These are phyloP conservation scores for Rhopalosiphum padi DNA, from an alignment of 1,140 invertebrate genomes.

Conservation along the genomic window DNA sequence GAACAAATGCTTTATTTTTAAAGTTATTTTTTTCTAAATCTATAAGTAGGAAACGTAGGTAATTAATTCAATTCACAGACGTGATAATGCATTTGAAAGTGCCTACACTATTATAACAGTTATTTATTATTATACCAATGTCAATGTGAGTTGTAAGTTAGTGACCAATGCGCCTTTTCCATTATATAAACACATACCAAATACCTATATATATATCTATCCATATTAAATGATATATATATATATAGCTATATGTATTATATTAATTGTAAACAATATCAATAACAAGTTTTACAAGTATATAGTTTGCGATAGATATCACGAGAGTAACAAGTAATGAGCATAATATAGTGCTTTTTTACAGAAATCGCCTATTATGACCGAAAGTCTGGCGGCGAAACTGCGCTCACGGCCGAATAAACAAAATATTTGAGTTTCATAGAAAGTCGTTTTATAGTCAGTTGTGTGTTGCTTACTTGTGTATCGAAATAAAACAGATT, in stretches of 20 bases:
- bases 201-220: not conserved
- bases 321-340: not conserved
- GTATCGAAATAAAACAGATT: not conserved
- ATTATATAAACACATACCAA: not conserved
- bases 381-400: constrained; percentile 36
- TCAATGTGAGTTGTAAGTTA: not conserved
- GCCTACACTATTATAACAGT: not conserved
- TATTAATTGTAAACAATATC: constrained; percentile 28
- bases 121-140: constrained; percentile 13
- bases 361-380: constrained; percentile 29
- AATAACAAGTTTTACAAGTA: constrained; percentile 3
- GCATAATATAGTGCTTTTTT: constrained; percentile 1
- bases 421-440: constrained; percentile 38
- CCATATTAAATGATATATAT: not conserved
- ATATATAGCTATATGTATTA: not conserved
- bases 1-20: not conserved
- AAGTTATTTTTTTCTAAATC: not conserved
- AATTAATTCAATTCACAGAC: not conserved
- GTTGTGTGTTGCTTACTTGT: not conserved
- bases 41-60: not conserved
- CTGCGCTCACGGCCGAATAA: constrained; percentile 36
- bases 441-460: constrained; percentile 42
- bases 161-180: not conserved
- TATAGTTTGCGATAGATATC: constrained; percentile 5
- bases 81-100: not conserved